Base-by-base conservation (phyloP, 2,888 invertebrate species). In the Anorthoa munda region DNA sequence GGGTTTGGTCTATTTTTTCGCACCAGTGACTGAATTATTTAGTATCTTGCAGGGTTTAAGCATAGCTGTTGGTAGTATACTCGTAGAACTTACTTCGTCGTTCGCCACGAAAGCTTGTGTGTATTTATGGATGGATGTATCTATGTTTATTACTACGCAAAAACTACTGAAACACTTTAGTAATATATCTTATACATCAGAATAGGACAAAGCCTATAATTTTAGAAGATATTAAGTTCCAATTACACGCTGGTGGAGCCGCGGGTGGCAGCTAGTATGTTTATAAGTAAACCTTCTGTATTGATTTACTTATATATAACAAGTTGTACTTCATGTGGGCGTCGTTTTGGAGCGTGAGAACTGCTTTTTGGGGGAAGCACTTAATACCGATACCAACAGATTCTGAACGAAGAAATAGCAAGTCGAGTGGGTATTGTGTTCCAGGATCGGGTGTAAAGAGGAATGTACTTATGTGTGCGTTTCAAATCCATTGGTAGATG, bases 271-370 rank as follows among this genome's bases (percentile, higher is more conserved):
- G 39, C 39, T 39, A 9, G 39, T 39, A 39, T 9, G 9, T 39
- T 39, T 39, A 39, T 9, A 7, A 39, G 51, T 79, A 51, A 59
- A 51, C 70, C 84, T 81, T 81, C 76, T 84, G 64, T 58, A 58
- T 15, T 50, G 26, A 46, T 58, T 0, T 68, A 15, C 48, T 46
- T 51, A 9, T 26, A 9, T 9, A 39, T 9, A 55, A 23, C 11
- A n/a, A 61, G 45, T 46, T 15, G 17, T 58, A 63, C 60, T 73
- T 58, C 50, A 74, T 63, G 83, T 86, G 77, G 84, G 87, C 61
- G 87, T 75, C 66, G 55, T 79, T 86, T 15, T 72, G 71, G 76
- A 85, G 72, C 85, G 84, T 85, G 84, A 75, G 87, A 85, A 81
- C 72, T 76, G 64, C 82, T 76, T 86, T 84, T 84, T 66, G 53